These are phyloP conservation scores for Nebria salina DNA, from an alignment of 2,888 invertebrate genomes.

Conservation along the genomic window DNA sequence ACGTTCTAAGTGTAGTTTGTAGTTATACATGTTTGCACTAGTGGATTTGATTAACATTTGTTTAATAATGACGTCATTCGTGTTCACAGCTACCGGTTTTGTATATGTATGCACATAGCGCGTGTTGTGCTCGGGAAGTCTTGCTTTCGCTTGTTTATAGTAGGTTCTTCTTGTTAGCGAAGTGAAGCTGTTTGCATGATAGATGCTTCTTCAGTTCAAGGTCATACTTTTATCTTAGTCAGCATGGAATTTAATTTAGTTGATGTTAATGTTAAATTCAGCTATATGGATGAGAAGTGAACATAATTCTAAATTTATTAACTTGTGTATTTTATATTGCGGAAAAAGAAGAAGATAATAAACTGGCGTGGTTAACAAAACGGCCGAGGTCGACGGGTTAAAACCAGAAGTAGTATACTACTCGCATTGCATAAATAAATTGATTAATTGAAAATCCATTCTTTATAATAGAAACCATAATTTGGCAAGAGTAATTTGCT, in stretches of 20 bases:
- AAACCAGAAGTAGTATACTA: neutral
- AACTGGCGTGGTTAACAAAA: neutral
- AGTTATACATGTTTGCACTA: slow-evolving; percentile 6
- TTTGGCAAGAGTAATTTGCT: slow-evolving; percentile 36
- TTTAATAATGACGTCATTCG: slow-evolving; percentile 5
- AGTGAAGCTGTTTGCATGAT: neutral
- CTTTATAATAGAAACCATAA: slow-evolving; percentile 19
- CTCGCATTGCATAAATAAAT: slow-evolving; percentile 13
- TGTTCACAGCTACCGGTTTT: slow-evolving; percentile 15
- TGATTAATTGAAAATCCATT: slow-evolving; percentile 31
- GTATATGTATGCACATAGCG: neutral
- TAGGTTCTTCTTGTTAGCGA: neutral
- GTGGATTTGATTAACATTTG: slow-evolving; percentile 18
- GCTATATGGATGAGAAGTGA: no score
- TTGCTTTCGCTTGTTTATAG: neutral
- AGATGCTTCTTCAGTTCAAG: neutral
- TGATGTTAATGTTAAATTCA: no score
- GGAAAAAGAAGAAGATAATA: neutral
- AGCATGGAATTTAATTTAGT: neutral
- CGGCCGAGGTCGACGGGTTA: neutral
- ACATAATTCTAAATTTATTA: no score
- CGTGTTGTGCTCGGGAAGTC: neutral
- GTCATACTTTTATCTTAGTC: neutral
- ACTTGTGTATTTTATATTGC: neutral
- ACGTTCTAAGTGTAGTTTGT: neutral